phyloP scores from a whole-genome alignment of 2,113 vertebrate genomes.

The Hemiprocne comata region DNA sequence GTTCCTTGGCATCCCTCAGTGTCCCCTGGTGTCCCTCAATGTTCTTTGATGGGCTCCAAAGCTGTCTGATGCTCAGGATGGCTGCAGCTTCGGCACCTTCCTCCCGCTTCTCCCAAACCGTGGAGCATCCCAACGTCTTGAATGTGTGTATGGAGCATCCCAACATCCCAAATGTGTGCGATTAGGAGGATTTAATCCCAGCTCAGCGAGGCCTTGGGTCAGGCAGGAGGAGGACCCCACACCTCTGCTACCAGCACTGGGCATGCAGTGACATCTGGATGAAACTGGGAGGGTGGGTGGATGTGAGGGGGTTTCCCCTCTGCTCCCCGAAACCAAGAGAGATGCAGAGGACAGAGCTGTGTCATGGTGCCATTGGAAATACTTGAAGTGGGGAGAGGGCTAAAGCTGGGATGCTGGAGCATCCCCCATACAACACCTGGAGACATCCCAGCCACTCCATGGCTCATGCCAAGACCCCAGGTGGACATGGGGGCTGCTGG shows the following conservation, averaged over 20 bases:
- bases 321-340: not conserved
- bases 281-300: not conserved
- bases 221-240: not conserved
- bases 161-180: not conserved
- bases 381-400: not conserved
- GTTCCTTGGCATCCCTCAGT: not conserved
- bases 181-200: not conserved
- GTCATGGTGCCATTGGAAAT: rapidly evolving
- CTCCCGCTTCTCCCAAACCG: not conserved
- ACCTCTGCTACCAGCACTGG: not conserved
- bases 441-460: not conserved
- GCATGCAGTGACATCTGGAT: rapidly evolving
- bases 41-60: not conserved
- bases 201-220: not conserved
- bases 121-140: not conserved
- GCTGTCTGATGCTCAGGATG: rapidly evolving
- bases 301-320: not conserved
- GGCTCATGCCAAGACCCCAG: not conserved
- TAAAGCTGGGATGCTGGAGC: not conserved
- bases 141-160: not conserved
- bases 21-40: not conserved
- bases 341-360: not conserved
- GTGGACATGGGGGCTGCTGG: not conserved
- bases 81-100: not conserved
- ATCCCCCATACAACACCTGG: not conserved